These are phyloP conservation scores for Therioaphis trifolii DNA, from an alignment of 2,888 invertebrate species.

Conservation along the genomic window DNA sequence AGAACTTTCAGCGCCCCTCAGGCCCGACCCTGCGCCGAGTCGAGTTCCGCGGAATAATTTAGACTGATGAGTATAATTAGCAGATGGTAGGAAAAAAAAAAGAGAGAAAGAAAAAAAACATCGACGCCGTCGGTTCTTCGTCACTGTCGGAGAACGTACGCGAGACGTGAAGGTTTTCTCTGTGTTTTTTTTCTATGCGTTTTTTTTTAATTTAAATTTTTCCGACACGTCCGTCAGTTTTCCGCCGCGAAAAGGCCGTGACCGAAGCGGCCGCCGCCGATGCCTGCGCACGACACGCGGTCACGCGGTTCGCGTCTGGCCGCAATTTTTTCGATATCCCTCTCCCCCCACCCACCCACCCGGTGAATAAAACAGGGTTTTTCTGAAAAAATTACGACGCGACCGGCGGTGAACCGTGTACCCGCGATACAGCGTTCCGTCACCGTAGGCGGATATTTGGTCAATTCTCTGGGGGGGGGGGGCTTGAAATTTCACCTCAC, in stretches of 20 bases:
- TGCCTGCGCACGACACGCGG: neutral
- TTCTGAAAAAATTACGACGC: too few relatives aligned
- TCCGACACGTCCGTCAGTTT: neutral
- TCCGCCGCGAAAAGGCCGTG: neutral
- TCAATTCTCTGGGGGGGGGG: too few relatives aligned
- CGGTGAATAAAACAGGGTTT: too few relatives aligned
- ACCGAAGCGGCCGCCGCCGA: neutral
- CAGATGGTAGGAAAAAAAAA: too few relatives aligned
- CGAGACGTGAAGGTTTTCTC: neutral
- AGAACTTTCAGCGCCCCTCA: too few relatives aligned
- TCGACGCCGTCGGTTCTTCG: conserved; percentile 55
- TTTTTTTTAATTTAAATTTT: neutral
- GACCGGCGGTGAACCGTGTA: too few relatives aligned
- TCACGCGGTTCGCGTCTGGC: neutral
- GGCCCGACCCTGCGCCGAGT: neutral
- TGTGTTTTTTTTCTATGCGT: conserved; percentile 1
- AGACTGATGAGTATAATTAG: conserved; percentile 58
- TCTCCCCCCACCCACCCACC: too few relatives aligned
- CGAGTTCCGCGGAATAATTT: conserved; percentile 55
- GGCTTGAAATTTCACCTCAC: too few relatives aligned
- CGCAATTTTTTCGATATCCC: too few relatives aligned
- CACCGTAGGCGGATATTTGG: too few relatives aligned
- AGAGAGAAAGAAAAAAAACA: too few relatives aligned
- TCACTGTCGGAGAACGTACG: conserved; percentile 51
- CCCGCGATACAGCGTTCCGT: too few relatives aligned